Evolutionary conservation across 92 coral and sea anemone species (phyloP), one percentile per base, ranked within the genome.

Genomic region (Plumapathes pennacea): DNA sequence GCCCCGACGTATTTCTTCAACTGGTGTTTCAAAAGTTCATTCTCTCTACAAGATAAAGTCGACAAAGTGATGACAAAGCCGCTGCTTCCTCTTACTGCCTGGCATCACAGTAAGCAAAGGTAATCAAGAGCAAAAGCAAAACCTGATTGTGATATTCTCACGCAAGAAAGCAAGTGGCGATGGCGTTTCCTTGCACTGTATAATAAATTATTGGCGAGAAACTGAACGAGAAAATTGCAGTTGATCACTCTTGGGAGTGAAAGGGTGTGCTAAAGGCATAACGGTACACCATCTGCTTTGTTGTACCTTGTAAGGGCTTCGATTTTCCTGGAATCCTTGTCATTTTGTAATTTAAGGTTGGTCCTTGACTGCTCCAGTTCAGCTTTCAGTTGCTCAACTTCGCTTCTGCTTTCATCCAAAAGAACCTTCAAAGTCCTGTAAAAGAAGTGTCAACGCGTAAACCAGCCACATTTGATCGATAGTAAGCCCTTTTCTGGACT

Each of bases 1-100:
- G 99, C 96, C 7, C 96, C 95, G 32, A 94, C 99, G 55, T 94
- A 94, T 62, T 94, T 94, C 77, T 88, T 88, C 60, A 94, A 60
- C 72, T 94, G 99, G 54, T 94, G 99, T 45, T 94, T 94, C 21
- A 94, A 57, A 40, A 94, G 61, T 26, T 94, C 99, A 42, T 94
- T 94, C 54, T 94, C 99, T 53, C 99, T 94, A 71, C 23, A 50
- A 38, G 51, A n/a, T n/a, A n/a, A n/a, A n/a, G n/a, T n/a, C n/a
- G n/a, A n/a, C n/a, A n/a, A n/a, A n/a, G n/a, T n/a, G n/a, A n/a
- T n/a, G n/a, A n/a, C n/a, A n/a, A n/a, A n/a, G n/a, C n/a, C n/a
- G n/a, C n/a, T n/a, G n/a, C n/a, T n/a, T n/a, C n/a, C n/a, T n/a
- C n/a, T n/a, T n/a, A n/a, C n/a, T n/a, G n/a, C n/a, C n/a, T n/a